These are phyloP conservation scores for Nyctalus aviator DNA, from an alignment of 2,797 vertebrate genomes.

Conservation along the genomic window DNA sequence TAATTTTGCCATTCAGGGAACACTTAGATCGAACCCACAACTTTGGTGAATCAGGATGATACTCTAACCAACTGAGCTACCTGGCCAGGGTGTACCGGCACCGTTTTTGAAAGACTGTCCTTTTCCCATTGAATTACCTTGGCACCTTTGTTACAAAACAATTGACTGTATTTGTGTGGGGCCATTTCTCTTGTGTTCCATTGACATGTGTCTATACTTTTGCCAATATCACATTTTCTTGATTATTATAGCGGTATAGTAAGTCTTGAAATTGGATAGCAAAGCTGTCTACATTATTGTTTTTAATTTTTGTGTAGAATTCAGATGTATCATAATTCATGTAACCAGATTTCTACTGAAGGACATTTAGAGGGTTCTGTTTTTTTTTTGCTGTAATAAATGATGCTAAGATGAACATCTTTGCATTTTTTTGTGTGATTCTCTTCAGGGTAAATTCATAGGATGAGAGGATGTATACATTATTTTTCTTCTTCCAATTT, in stretches of 20 bases:
- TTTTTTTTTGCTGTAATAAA: background rate
- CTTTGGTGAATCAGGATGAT: background rate
- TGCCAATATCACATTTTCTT: background rate
- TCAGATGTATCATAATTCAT: background rate
- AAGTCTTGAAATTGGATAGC: background rate
- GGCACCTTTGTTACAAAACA: background rate
- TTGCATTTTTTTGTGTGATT: background rate
- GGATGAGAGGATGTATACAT: background rate
- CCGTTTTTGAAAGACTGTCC: background rate
- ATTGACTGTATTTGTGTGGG: background rate
- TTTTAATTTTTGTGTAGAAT: background rate
- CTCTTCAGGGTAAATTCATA: slow-evolving; percentile 1
- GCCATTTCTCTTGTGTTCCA: background rate
- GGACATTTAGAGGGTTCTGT: background rate
- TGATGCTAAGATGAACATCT: background rate
- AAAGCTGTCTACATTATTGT: background rate
- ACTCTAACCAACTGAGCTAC: background rate
- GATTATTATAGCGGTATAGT: background rate
- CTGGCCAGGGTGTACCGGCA: background rate
- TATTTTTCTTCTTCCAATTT: background rate
- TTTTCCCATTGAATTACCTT: background rate
- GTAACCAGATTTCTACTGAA: slow-evolving; percentile 14
- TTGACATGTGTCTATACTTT: background rate
- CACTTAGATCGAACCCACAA: background rate
- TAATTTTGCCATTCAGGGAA: background rate